phyloP scores from a whole-genome alignment of 2,797 vertebrate species.

The Scyliorhinus canicula region DNA sequence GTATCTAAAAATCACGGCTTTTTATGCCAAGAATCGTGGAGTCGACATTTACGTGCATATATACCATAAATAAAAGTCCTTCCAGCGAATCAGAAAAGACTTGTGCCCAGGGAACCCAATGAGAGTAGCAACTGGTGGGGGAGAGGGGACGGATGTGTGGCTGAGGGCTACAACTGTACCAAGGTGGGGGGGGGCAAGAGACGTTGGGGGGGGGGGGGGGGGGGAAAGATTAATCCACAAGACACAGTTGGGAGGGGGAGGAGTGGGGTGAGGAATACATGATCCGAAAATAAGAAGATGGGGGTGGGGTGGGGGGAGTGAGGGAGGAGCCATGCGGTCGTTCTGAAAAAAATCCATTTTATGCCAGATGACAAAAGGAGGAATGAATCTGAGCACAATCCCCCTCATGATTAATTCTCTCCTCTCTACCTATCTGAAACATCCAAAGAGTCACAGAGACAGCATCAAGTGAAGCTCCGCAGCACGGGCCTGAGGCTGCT shows the following conservation, averaged over 20 bases:
- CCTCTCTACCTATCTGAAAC: slow-evolving; percentile 11
- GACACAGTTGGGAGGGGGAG: too few relatives aligned
- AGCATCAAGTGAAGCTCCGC: slow-evolving; percentile 41
- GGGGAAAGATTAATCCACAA: background rate
- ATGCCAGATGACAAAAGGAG: background rate
- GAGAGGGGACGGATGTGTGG: too few relatives aligned
- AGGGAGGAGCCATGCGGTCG: background rate
- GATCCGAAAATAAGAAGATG: too few relatives aligned
- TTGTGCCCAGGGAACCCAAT: too few relatives aligned
- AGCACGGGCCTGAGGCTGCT: background rate
- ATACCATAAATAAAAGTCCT: too few relatives aligned
- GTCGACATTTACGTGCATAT: too few relatives aligned
- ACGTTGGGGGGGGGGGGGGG: background rate
- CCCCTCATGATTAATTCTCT: background rate
- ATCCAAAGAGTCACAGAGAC: background rate
- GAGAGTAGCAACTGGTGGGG: too few relatives aligned
- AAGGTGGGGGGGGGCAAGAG: background rate
- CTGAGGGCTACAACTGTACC: background rate
- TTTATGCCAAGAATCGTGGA: too few relatives aligned
- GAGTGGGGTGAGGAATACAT: too few relatives aligned
- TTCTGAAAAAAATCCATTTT: background rate
- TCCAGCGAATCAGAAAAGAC: too few relatives aligned
- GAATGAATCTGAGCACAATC: background rate
- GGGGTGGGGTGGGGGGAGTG: background rate
- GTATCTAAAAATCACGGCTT: too few relatives aligned